Percentiles rank a stretch among this genome's conserved stretches.
These are phyloP conservation scores for Araneus ventricosus DNA, from an alignment of 1,140 invertebrate genomes.

Conservation along the genomic window DNA sequence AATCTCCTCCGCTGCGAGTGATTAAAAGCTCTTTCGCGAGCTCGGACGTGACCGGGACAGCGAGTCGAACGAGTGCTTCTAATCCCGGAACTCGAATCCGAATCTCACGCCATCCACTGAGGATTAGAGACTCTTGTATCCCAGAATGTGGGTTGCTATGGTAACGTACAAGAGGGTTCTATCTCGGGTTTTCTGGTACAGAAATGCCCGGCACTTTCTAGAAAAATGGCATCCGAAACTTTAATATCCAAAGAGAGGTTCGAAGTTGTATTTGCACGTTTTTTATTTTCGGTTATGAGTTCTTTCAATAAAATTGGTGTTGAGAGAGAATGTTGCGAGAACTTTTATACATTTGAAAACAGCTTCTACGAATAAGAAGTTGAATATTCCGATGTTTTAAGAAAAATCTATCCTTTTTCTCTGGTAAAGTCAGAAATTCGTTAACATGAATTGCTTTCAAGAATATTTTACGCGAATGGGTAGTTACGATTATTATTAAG, in stretches of 20 bases:
- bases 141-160: not conserved
- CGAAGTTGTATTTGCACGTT: not conserved
- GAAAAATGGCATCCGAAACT: no score
- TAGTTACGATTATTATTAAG: no score
- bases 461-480: no score
- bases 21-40: not conserved
- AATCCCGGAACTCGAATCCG: not conserved
- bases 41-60: not conserved
- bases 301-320: not conserved
- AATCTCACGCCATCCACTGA: conserved; percentile 6
- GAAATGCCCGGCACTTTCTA: no score
- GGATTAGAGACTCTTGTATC: not conserved
- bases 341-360: no score
- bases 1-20: not conserved
- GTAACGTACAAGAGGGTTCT: not conserved
- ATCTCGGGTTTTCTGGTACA: no score
- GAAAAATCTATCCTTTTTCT: no score
- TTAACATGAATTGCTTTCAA: no score
- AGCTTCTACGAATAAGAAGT: no score
- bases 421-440: no score
- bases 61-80: not conserved
- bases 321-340: not conserved
- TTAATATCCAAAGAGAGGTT: not conserved
- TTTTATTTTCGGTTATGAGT: not conserved
- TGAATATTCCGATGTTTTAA: no score